phyloP scores from a whole-genome alignment of 2,113 vertebrate species.

The Myiozetetes cayanensis region DNA sequence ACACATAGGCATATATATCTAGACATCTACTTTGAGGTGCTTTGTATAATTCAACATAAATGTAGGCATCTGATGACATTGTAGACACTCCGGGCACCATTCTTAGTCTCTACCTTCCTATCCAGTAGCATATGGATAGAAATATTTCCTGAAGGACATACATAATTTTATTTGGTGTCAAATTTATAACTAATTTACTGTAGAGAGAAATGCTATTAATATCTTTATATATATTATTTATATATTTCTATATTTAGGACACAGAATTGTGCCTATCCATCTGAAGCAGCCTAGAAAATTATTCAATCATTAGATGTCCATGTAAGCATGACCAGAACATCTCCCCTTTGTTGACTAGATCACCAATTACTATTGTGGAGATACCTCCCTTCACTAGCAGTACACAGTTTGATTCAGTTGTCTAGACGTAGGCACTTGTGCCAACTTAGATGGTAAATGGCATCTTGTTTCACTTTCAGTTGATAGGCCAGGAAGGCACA shows the following conservation, averaged over 20 bases:
- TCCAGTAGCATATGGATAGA: background rate
- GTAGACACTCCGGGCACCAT: background rate
- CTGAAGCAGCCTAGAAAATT: background rate
- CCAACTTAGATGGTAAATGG: background rate
- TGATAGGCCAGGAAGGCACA: background rate
- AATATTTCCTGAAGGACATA: background rate
- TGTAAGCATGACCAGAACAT: background rate
- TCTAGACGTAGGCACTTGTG: background rate
- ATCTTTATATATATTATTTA: background rate
- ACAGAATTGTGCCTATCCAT: background rate
- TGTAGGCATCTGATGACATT: background rate
- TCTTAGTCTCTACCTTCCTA: background rate
- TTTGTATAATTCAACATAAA: background rate
- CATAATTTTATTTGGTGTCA: background rate
- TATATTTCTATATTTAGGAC: background rate
- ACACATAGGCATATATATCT: background rate
- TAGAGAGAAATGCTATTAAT: background rate
- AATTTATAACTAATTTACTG: background rate
- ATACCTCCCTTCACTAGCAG: background rate
- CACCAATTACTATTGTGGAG: background rate
- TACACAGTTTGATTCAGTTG: background rate
- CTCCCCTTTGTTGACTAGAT: background rate
- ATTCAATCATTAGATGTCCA: background rate
- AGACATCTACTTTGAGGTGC: background rate
- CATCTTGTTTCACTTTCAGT: background rate